Base-by-base conservation (phyloP, 2,797 vertebrate genomes). In the Macropus fuliginosus region DNA sequence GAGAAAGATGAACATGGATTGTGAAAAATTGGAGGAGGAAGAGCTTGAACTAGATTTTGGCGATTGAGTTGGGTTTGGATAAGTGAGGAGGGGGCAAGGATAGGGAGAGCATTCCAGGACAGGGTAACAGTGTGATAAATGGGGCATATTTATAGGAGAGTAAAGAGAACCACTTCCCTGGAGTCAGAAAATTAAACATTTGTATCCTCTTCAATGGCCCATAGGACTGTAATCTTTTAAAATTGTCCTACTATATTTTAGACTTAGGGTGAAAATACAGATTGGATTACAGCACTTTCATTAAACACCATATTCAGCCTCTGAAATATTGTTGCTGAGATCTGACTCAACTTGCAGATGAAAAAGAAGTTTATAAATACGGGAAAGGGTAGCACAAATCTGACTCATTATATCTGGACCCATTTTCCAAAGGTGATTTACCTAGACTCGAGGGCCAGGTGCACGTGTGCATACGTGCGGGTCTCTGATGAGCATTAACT, bases 401-500 rank as follows among this genome's bases (percentile, higher is more conserved):
- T 34, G 55, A 59, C 56, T 0, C 74, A 91, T 95, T 97, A 96
- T 97, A 95, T 96, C 81, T 11, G 93, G 92, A 62, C 40, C 91
- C 52, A 0, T 62, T 18, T 57, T 16, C 34, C 92, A 95, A 97
- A 97, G 93, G 95, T 95, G 81, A 95, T 93, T 97, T 96, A 96
- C 95, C 74, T 28, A 94, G 94, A 96, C 96, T 93, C 95, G 31
- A 93, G 95, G 90, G 95, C 95, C 81, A 46, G 94, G 74, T 89
- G 56, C 92, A 90, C 96, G 31, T 95, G 55, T 91, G 95, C 66
- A 81, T 95, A 96, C 96, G 96, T 97, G 96, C 28, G 24, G 96
- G 95, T 97, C 93, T 91, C 95, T 89, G 74, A 94, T 96, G 95
- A 95, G 95, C 97, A 96, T 98, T 98, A 98, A 97, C 92, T 94